Evolutionary conservation across 2,113 vertebrate genomes (phyloP).

Genomic region (Otus sunia): DNA sequence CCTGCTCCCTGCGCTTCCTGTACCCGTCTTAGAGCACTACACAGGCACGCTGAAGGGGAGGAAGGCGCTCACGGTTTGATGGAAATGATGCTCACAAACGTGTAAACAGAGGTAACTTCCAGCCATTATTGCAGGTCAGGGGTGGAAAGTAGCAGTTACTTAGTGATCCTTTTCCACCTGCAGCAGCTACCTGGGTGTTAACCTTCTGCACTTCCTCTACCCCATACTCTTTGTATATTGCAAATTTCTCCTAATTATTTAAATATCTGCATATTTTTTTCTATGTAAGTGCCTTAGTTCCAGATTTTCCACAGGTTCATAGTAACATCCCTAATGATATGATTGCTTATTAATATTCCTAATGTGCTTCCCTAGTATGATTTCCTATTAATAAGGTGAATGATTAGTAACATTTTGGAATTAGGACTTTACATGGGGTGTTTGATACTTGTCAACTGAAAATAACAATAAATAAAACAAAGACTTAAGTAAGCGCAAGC

Average conservation of each 20-base stretch:
- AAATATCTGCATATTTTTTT: background rate
- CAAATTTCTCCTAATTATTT: background rate
- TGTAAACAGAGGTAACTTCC: background rate
- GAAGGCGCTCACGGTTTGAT: background rate
- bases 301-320: background rate
- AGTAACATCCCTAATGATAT: background rate
- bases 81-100: accelerated
- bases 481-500: background rate
- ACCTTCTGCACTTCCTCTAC: background rate
- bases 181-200: background rate
- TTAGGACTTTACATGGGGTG: background rate
- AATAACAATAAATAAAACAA: background rate
- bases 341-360: background rate
- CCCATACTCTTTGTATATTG: accelerated
- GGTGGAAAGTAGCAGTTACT: background rate
- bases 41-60: accelerated
- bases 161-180: background rate
- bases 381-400: background rate
- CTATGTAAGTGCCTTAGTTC: accelerated
- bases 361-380: background rate
- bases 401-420: background rate
- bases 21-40: background rate
- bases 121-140: background rate
- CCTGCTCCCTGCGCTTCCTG: accelerated
- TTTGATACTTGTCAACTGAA: background rate